These are phyloP conservation scores for Tenthredo mesomela DNA, from an alignment of 2,888 invertebrate genomes.

Conservation along the genomic window DNA sequence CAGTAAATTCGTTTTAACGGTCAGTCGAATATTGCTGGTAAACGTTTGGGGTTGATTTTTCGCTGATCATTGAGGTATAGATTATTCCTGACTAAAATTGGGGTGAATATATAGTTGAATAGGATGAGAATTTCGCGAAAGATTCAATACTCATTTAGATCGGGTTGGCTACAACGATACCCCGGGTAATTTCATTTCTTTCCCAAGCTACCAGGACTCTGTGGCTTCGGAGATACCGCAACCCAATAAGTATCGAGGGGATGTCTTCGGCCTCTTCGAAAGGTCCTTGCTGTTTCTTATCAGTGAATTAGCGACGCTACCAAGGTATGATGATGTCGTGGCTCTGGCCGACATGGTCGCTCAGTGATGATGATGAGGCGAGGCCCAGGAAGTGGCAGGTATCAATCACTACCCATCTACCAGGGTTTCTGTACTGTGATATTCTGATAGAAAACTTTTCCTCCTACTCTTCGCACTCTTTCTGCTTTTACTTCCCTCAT, in stretches of 20 bases:
- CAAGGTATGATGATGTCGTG: slow-evolving; percentile 59
- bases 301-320: slow-evolving; percentile 71
- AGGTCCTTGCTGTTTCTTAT: slow-evolving; percentile 71
- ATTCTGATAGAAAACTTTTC: slow-evolving; percentile 63
- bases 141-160: slow-evolving; percentile 41
- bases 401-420: slow-evolving; percentile 68
- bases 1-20: slow-evolving; percentile 1
- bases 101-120: background rate
- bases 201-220: slow-evolving; percentile 47
- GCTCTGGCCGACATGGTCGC: slow-evolving; percentile 61
- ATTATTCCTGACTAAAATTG: slow-evolving; percentile 48
- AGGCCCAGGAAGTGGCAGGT: slow-evolving; percentile 67
- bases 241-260: slow-evolving; percentile 70
- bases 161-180: slow-evolving; percentile 18
- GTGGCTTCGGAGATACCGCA: slow-evolving; percentile 65
- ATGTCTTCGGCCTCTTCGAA: slow-evolving; percentile 34
- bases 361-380: slow-evolving; percentile 71
- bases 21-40: background rate
- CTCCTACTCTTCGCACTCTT: slow-evolving; percentile 17
- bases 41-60: background rate
- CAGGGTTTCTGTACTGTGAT: slow-evolving; percentile 57
- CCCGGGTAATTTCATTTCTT: slow-evolving; percentile 56
- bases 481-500: background rate
- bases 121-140: background rate
- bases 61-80: background rate